Base-by-base conservation (phyloP, 2,797 vertebrate species). In the Enteromius trimaculatus region DNA sequence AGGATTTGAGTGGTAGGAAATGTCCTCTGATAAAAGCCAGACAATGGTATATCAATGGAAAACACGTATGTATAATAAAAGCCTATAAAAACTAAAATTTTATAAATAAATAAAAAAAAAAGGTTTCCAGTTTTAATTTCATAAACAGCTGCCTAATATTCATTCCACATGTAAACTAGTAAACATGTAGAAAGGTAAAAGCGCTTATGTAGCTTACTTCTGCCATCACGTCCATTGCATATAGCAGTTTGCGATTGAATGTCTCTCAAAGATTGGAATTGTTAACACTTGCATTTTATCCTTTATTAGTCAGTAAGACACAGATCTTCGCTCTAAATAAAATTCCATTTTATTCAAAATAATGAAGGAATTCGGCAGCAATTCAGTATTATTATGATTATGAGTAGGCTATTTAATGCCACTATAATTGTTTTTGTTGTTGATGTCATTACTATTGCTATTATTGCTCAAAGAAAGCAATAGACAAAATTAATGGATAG, bases 401-500 rank as follows among this genome's bases (percentile, higher is more conserved):
- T 78, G 31, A 78, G 29, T 64, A 23, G 31, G 31, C 31, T 34
- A 34, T 26, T 16, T 9, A 39, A 53, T 70, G 49, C 49, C 60
- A 60, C 49, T 58, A 55, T 81, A 42, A 81, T 60, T 69, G 44
- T 34, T 64, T 64, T 64, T 39, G 70, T 82, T 39, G 51, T 72
- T 66, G 39, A 77, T 77, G 58, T 71, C 49, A 26, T 79, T 79
- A 60, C 68, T 76, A 49, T 84, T 84, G 31, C 77, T 66, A 19
- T 23, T 79, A 16, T 77, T 83, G 49, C 17, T 84, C 70, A 31
- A 58, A 86, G 29, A 49, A 29, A 76, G 23, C 26, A 39, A 58
- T 53, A 66, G 11, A 86, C 49, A 21, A 72, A 85, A 84, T 80
- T 10, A 83, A 85, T 65, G 55, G 29, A 78, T 76, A 34, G 62